These are phyloP conservation scores for Myrmecophaga tridactyla DNA, from an alignment of 2,113 vertebrate species.

Conservation along the genomic window DNA sequence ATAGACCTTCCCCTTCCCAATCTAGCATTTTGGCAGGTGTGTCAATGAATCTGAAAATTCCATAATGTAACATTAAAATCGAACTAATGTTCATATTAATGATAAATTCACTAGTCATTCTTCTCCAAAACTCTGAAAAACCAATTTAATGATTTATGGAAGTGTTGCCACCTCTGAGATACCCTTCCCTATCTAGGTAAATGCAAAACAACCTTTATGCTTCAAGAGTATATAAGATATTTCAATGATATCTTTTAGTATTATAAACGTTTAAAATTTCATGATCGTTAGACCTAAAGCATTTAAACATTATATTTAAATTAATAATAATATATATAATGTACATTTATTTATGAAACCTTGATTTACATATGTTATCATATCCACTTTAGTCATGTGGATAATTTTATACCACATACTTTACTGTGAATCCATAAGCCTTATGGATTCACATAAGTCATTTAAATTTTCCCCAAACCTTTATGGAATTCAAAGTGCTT, in stretches of 20 bases:
- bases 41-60: neutral
- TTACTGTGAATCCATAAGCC: neutral
- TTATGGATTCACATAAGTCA: neutral
- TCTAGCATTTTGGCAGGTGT: neutral
- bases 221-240: neutral
- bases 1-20: neutral
- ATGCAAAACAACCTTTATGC: neutral
- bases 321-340: neutral
- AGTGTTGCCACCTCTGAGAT: neutral
- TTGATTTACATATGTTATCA: neutral
- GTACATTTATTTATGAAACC: neutral
- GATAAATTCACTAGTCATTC: neutral
- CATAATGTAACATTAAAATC: conserved; percentile 24
- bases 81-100: neutral
- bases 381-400: neutral
- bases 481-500: neutral
- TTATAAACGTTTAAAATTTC: neutral
- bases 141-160: neutral
- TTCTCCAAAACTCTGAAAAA: conserved; percentile 2
- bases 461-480: neutral
- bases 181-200: neutral
- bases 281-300: neutral
- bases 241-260: neutral
- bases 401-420: neutral
- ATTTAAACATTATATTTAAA: neutral